Evolutionary conservation across 2,113 vertebrate species (phyloP).

Genomic region (Cinclus cinclus): DNA sequence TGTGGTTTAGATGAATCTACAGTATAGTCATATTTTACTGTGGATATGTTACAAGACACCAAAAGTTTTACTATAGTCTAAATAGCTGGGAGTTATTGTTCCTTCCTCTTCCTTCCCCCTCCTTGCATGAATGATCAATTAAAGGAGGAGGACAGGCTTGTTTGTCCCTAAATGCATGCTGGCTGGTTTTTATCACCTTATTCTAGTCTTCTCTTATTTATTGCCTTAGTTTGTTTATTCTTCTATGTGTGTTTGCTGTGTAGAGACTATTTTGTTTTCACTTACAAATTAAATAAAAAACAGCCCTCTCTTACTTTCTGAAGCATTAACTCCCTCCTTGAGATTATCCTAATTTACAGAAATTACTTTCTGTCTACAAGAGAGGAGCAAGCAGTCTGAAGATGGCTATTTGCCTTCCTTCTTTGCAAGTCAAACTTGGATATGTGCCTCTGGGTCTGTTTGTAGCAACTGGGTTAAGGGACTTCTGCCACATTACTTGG

Average conservation of each 20-base stretch:
- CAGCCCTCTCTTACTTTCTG: not conserved
- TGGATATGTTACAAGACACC: slow-evolving; percentile 41
- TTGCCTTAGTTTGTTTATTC: slow-evolving; percentile 25
- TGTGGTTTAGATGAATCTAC: slow-evolving; percentile 39
- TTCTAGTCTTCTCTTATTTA: slow-evolving; percentile 13
- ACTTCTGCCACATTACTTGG: not conserved
- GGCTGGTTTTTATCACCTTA: slow-evolving; percentile 8
- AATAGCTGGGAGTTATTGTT: slow-evolving; percentile 11
- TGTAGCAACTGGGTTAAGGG: not conserved
- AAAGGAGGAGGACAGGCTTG: slow-evolving; percentile 7
- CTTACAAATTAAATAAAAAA: not conserved
- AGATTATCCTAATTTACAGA: slow-evolving; percentile 6
- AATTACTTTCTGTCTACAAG: not conserved
- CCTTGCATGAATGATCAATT: slow-evolving; percentile 14
- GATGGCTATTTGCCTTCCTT: not conserved
- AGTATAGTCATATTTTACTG: slow-evolving; percentile 5
- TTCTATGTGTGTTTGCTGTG: not conserved
- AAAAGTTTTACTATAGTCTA: slow-evolving; percentile 15
- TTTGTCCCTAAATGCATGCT: not conserved
- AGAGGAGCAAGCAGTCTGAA: not conserved
- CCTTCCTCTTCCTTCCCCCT: not conserved
- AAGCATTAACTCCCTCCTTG: slow-evolving; percentile 7
- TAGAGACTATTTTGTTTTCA: not conserved
- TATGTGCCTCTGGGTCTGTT: not conserved
- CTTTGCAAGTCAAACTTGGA: not conserved